Percentiles rank a stretch among this genome's conserved stretches.
Evolutionary conservation across 2,888 invertebrate genomes (phyloP).

Genomic region (Drosophila rellima): DNA sequence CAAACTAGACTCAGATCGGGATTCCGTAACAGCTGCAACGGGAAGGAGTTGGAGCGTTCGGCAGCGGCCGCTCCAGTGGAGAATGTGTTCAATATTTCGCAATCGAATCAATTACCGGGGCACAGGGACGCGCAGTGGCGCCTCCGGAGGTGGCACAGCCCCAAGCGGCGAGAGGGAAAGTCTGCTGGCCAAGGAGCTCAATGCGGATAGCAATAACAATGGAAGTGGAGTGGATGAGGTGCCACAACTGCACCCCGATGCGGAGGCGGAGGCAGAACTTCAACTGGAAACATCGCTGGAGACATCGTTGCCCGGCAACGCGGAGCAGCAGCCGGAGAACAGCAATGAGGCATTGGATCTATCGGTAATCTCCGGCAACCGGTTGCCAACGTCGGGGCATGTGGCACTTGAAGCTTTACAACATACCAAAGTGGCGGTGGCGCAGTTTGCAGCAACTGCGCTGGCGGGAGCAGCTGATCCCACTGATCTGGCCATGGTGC

Average conservation of each 20-base stretch:
- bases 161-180: constrained; percentile 43
- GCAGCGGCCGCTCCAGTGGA: constrained; percentile 36
- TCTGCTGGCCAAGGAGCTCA: constrained; percentile 81
- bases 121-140: constrained; percentile 73
- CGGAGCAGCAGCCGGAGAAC: constrained; percentile 53
- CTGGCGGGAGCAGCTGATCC: constrained; percentile 87
- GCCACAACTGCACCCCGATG: constrained; percentile 18
- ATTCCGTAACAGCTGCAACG: background rate
- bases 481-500: constrained; percentile 94
- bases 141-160: constrained; percentile 40
- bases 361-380: constrained; percentile 78
- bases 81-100: constrained; percentile 85
- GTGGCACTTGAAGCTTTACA: constrained; percentile 97
- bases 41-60: constrained; percentile 34
- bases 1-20: background rate
- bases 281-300: constrained; percentile 27
- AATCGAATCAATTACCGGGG: constrained; percentile 85
- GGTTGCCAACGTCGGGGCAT: constrained; percentile 87
- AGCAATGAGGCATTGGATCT: constrained; percentile 84
- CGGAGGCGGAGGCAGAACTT: constrained; percentile 18
- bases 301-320: background rate
- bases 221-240: constrained; percentile 50
- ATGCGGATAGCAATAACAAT: constrained; percentile 84
- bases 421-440: constrained; percentile 92
- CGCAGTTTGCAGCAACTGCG: constrained; percentile 96